Evolutionary conservation across 2,113 vertebrate species (phyloP), one percentile per base, ranked within the genome.

Genomic region (Rhegmatorhina hoffmannsi): DNA sequence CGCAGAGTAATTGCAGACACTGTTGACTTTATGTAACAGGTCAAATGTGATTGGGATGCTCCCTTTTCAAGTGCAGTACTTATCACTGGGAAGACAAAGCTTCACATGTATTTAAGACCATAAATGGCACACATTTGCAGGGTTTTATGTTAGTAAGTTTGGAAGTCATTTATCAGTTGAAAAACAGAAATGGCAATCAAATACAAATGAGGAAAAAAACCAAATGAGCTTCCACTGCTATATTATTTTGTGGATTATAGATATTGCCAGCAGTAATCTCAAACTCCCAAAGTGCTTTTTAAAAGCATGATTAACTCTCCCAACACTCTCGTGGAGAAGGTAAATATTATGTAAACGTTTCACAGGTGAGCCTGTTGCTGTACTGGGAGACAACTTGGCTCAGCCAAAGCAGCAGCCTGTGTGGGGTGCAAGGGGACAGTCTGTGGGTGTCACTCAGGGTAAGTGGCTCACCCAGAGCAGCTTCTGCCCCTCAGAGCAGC

Each of bases 131-230:
- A 44, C 25, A 84, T 67, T 84, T 70, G 55, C 49, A 89, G 24
- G 31, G 25, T 78, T 88, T 90, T 92, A 38, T n/a, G 1, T 79
- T 87, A 68, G 6, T 44, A 59, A n/a, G 29, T 81, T 92, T 95
- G 74, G 38, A 95, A 93, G 75, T 86, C 17, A 86, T 97, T 97
- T 81, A 90, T 83, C 86, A 91, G 19, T 33, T 91, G 59, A 95
- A 78, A 82, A 73, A 17, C 80, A 96, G 72, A 83, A 95, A 74
- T 53, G 34, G 52, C 29, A 74, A 63, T 93, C 73, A 94, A 92
- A 43, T 75, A 89, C 60, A 94, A 94, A 89, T 15, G 34, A 46
- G 31, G 6, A 19, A 38, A 64, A 86, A 83, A 6, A 43, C 2
- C 14, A 77, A 79, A 90, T 36, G 34, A 76, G 34, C 47, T 94